Conservation (phyloP, 1,140 invertebrate genomes). For the Achatina immaculata region DNA sequence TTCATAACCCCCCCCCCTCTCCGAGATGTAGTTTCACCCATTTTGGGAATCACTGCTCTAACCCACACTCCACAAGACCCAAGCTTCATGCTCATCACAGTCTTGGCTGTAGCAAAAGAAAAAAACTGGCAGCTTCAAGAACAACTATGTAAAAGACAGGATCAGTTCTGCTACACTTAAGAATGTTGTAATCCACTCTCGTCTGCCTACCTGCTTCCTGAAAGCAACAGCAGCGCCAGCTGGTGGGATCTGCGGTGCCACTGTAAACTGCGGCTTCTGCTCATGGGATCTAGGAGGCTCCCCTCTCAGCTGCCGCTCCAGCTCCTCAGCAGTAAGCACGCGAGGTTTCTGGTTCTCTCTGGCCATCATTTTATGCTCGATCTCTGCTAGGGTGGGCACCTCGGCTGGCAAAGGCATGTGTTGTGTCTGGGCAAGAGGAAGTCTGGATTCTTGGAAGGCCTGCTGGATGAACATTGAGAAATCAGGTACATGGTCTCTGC, state of each 20-base stretch:
- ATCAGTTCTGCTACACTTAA: too few species aligned
- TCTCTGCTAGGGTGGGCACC: constrained; percentile 62
- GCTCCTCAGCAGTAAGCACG: constrained; percentile 67
- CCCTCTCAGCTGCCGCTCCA: constrained; percentile 65
- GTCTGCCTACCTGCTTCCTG: constrained; percentile 32
- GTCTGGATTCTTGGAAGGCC: constrained; percentile 21
- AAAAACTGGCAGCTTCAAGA: too few species aligned
- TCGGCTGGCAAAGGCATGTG: constrained; percentile 49
- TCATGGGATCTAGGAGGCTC: constrained; percentile 41
- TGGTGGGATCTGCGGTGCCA: constrained; percentile 39
- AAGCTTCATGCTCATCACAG: too few species aligned
- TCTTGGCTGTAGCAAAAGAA: too few species aligned
- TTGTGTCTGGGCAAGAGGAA: constrained; percentile 38
- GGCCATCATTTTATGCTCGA: constrained; percentile 57
- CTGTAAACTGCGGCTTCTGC: constrained; percentile 31
- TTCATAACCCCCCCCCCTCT: too few species aligned
- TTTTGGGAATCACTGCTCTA: too few species aligned
- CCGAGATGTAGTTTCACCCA: too few species aligned
- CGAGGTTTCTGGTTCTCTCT: constrained; percentile 44
- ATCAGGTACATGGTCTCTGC: too few species aligned
- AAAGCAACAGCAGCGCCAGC: constrained; percentile 35
- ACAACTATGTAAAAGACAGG: too few species aligned
- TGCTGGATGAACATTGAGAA: too few species aligned
- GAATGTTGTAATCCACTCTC: too few species aligned
- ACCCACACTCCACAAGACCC: too few species aligned